Base-by-base conservation (phyloP, 2,888 invertebrate species). In the Barypeithes pellucidus region DNA sequence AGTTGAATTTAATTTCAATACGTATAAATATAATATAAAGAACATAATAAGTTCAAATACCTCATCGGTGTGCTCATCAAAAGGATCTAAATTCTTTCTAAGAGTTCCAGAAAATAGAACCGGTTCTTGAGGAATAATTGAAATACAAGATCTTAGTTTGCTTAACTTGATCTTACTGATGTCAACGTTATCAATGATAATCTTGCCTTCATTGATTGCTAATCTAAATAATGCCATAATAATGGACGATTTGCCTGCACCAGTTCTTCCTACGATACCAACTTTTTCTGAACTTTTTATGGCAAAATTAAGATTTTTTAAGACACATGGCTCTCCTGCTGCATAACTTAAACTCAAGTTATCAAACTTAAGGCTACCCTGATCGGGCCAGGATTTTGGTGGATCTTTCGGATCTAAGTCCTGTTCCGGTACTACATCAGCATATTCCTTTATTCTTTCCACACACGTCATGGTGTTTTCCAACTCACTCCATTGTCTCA, bases 61-160 rank as follows among this genome's bases (percentile, higher is more conserved):
- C 5, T 89, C 89, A 80, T 97, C 96, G 0, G 90, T 88, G 81
- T 93, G 93, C 80, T 93, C 91, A 76, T 93, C 91, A 84, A 96
- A 96, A 1, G 96, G 97, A 87, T 97, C 97, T 72, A 97, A 88
- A 87, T 97, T 97, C 82, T 93, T 92, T 1, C 96, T 88, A 87
- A 97, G 89, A 4, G 94, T 92, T 52, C 95, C 96, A 0, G 94
- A 94, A 86, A 97, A 95, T 61, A 95, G 86, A 66, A 95, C 93
- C 0, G 95, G 95, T 81, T 95, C 94, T 84, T 95, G 95, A 0
- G 95, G 95, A 39, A 95, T 95, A 81, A 95, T 95, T 5, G 95
- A 93, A 74, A 95, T 89, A 82, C 91, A 91, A 33, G 92, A 91
- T 61, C 95, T 89, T 18, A 95, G 88, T 82, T 92, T 90, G 79